phyloP scores from a whole-genome alignment of 2,797 vertebrate species.

The Enteromius mattozi region DNA sequence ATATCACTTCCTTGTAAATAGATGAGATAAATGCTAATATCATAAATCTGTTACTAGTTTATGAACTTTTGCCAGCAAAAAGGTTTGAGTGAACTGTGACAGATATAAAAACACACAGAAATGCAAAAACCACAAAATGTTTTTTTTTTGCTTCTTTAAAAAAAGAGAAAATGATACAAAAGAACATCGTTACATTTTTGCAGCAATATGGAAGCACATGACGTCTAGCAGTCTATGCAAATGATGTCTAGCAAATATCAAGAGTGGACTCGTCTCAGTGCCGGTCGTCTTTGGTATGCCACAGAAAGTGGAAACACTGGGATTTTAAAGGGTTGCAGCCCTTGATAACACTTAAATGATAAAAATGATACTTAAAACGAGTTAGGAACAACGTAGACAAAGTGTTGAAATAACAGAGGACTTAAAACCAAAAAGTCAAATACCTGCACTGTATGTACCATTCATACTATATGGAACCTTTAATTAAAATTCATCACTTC shows the following conservation, averaged over 20 bases:
- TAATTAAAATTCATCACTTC: conserved; percentile 56
- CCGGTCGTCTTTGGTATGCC: conserved; percentile 82
- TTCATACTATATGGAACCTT: conserved; percentile 62
- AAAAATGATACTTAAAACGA: conserved; percentile 33
- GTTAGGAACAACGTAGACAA: conserved; percentile 37
- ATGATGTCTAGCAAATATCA: conserved; percentile 67
- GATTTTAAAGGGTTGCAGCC: conserved; percentile 16
- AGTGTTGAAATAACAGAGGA: conserved; percentile 46
- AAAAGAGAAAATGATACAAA: conserved; percentile 67
- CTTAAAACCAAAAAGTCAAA: conserved; percentile 21
- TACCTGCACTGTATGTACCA: conserved; percentile 41
- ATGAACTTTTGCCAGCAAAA: conserved; percentile 87
- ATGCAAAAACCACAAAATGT: conserved; percentile 74
- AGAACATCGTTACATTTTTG: conserved; percentile 72
- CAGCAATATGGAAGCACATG: conserved; percentile 76
- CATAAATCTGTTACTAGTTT: conserved; percentile 77
- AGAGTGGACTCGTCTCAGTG: conserved; percentile 70
- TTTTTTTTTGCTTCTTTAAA: conserved; percentile 57
- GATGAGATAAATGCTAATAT: conserved; percentile 79
- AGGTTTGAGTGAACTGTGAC: conserved; percentile 77
- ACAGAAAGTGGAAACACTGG: conserved; percentile 60
- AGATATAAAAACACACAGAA: conserved; percentile 73
- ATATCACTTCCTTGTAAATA: conserved; percentile 81
- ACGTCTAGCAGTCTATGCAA: conserved; percentile 43
- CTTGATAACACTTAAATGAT: conserved; percentile 41